phyloP scores from a whole-genome alignment of 35 echinoderm and acorn worm species.

The Eucidaris tribuloides region DNA sequence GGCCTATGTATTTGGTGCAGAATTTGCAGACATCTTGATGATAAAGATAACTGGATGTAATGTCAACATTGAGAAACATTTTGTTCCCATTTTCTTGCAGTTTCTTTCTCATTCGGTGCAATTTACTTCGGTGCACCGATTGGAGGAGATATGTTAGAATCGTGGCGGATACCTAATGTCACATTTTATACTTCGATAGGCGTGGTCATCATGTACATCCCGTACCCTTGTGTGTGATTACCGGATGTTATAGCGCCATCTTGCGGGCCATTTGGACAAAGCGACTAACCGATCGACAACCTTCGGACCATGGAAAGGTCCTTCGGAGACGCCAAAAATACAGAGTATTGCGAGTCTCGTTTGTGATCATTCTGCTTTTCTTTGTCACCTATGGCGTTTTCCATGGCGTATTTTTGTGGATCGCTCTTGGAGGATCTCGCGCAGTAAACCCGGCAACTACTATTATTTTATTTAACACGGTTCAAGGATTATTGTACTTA shows the following conservation, averaged over 20 bases:
- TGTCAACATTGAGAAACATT: no score
- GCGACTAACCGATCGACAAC: background rate
- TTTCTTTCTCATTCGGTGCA: background rate
- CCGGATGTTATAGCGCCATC: background rate
- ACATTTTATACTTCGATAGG: background rate
- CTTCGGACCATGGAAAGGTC: background rate
- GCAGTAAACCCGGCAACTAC: background rate
- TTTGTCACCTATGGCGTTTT: constrained; percentile 1
- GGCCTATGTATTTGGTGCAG: no score
- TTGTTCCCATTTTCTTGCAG: no score
- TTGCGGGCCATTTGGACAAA: background rate
- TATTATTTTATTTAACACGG: background rate
- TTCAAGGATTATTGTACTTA: background rate
- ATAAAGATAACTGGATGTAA: no score
- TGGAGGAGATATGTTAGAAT: background rate
- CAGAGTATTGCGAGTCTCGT: background rate
- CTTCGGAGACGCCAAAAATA: background rate
- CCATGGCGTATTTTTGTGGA: background rate
- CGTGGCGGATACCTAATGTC: background rate
- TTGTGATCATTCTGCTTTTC: background rate
- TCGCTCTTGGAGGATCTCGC: background rate
- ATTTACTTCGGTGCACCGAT: background rate
- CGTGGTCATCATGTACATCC: background rate
- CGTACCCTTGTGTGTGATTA: background rate
- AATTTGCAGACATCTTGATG: no score